phyloP scores from a whole-genome alignment of 2,888 invertebrate genomes.

The Caenorhabditis sp. region DNA sequence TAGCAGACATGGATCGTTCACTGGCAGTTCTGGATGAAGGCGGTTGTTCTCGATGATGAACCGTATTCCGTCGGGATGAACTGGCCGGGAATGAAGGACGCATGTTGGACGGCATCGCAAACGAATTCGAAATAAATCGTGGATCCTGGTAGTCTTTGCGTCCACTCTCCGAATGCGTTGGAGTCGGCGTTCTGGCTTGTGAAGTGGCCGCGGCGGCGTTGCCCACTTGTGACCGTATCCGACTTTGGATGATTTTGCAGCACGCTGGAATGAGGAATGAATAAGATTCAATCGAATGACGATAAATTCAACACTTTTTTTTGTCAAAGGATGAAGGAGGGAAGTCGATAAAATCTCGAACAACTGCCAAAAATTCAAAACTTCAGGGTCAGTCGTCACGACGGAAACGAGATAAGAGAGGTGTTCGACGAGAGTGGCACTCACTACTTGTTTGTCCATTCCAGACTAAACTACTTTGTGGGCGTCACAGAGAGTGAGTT shows the following conservation, averaged over 20 bases:
- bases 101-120: constrained; percentile 60
- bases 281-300: not conserved
- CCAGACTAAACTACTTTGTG: constrained; percentile 40
- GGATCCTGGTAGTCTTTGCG: constrained; percentile 66
- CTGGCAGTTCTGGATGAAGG: constrained; percentile 48
- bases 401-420: constrained; percentile 1
- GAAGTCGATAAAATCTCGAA: not conserved
- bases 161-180: constrained; percentile 59
- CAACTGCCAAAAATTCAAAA: constrained; percentile 1
- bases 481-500: not conserved
- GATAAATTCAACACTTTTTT: not conserved
- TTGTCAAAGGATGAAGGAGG: not conserved
- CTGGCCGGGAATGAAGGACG: constrained; percentile 47
- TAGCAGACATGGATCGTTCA: constrained; percentile 65
- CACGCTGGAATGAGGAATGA: constrained; percentile 59
- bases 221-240: constrained; percentile 57
- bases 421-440: constrained; percentile 20
- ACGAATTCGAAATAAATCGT: constrained; percentile 62
- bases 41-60: constrained; percentile 53
- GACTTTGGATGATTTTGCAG: constrained; percentile 65
- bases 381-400: not conserved
- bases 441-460: constrained; percentile 27
- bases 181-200: constrained; percentile 63
- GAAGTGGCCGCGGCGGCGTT: constrained; percentile 36
- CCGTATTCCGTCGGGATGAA: constrained; percentile 47